Base-by-base conservation (phyloP, 2,888 invertebrate species). In the Romanomermis culicivorax region DNA sequence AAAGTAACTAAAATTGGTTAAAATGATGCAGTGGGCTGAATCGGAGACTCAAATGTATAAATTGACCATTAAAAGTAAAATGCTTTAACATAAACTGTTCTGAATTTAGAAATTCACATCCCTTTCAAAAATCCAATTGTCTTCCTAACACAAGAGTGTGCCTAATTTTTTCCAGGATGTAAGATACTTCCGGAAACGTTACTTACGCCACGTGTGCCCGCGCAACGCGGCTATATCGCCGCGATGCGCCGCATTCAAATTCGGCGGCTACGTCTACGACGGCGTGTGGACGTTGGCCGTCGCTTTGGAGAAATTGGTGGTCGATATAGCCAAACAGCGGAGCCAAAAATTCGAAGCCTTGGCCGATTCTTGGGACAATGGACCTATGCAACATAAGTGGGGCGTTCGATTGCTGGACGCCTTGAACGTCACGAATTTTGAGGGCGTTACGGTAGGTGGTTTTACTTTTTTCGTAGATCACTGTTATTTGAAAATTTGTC, bases 181-280 rank as follows among this genome's bases (percentile, higher is more conserved):
- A n/a, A n/a, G n/a, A n/a, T n/a, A 36, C 36, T 36, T 36, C 36
- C 36, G 36, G 11, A 36, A 36, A 36, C 36, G 36, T 7, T n/a
- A n/a, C n/a, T 17, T 36, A 11, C 36, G 36, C 36, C 36, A 36
- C 7, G 36, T 17, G 7, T 36, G 36, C 17, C 36, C 11, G 17
- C 11, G 7, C 17, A 17, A 36, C 36, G 36, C 36, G 36, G 36
- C 7, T 17, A n/a, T n/a, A n/a, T n/a, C n/a, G n/a, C n/a, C n/a
- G n/a, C 36, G 36, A 36, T 36, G 36, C 36, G 36, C 36, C 17
- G 11, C 11, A 36, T 36, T 36, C 36, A 78, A 88, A 61, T 93
- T 88, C 69, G 91, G 93, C 70, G 93, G 91, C 1, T 97, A 95
- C 71, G 91, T 93, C 11, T 97, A 95, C 70, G 95, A 97, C 71